phyloP scores from a whole-genome alignment of 2,888 invertebrate species.

The Tetheella fluctuosa region DNA sequence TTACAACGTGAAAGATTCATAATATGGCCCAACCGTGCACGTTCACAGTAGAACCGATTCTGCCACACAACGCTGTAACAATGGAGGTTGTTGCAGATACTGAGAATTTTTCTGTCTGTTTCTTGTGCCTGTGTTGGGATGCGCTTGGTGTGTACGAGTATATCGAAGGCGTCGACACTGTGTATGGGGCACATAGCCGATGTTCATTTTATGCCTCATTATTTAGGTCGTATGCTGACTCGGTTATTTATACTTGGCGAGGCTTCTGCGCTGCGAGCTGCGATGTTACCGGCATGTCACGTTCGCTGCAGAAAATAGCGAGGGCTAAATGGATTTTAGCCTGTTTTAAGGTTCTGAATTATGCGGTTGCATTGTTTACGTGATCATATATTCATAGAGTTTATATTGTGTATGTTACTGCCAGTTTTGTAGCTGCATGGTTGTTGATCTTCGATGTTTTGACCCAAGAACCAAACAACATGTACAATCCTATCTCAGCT shows the following conservation, averaged over 20 bases:
- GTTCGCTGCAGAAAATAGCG: constrained; percentile 18
- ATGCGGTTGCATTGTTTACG: background rate
- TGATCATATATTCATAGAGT: background rate
- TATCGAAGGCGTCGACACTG: constrained; percentile 30
- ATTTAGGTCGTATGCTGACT: constrained; percentile 57
- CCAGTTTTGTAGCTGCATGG: background rate
- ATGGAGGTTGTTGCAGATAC: constrained; percentile 16
- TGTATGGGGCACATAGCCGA: constrained; percentile 29
- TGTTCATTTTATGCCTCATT: constrained; percentile 60
- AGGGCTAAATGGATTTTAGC: constrained; percentile 17
- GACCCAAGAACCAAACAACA: background rate
- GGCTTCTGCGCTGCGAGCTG: constrained; percentile 19
- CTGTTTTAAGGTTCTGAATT: constrained; percentile 1
- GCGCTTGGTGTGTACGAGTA: constrained; percentile 33
- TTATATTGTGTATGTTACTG: background rate
- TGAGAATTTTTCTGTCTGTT: background rate
- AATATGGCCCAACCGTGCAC: constrained; percentile 47
- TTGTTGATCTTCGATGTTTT: background rate
- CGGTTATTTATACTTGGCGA: constrained; percentile 41
- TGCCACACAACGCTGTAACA: constrained; percentile 25
- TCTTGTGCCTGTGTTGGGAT: constrained; percentile 6
- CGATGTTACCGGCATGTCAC: constrained; percentile 15
- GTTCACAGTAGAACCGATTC: constrained; percentile 39
- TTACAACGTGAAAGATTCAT: constrained; percentile 71
- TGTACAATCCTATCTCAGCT: background rate